phyloP scores from a whole-genome alignment of 1,140 invertebrate species.

The Solenopsis invicta region DNA sequence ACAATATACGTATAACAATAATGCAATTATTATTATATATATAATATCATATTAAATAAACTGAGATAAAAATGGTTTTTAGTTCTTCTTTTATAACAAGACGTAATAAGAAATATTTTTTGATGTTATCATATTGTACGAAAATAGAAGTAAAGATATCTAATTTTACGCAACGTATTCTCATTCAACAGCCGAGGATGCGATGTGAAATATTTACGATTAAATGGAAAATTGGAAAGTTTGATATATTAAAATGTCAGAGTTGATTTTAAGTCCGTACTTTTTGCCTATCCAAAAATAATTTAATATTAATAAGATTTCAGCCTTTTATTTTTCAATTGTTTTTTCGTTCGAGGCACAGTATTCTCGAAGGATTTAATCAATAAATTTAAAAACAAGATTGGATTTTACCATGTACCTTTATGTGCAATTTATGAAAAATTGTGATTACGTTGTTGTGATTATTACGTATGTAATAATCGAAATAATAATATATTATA shows the following conservation, averaged over 20 bases:
- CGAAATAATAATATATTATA: neutral
- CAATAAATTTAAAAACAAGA: conserved; percentile 9
- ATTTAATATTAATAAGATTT: conserved; percentile 70
- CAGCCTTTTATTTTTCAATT: conserved; percentile 17
- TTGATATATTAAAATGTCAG: conserved; percentile 60
- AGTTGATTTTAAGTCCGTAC: neutral
- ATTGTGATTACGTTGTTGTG: neutral
- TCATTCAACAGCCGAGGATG: neutral
- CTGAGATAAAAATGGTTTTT: no score
- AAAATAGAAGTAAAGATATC: neutral
- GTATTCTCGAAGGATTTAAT: neutral
- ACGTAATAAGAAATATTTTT: neutral
- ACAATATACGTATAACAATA: neutral
- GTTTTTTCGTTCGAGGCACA: neutral
- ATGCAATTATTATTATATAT: no score
- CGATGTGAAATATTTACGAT: conserved; percentile 54
- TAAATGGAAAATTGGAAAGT: conserved; percentile 3
- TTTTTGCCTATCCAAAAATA: conserved; percentile 20
- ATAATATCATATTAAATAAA: no score
- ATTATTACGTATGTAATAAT: neutral
- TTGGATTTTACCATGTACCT: neutral
- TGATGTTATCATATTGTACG: neutral
- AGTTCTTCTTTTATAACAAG: neutral
- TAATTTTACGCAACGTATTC: neutral
- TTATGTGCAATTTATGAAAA: neutral